Evolutionary conservation across 2,797 vertebrate genomes (phyloP), one percentile per base, ranked within the genome.

Genomic region (Tapirus indicus): DNA sequence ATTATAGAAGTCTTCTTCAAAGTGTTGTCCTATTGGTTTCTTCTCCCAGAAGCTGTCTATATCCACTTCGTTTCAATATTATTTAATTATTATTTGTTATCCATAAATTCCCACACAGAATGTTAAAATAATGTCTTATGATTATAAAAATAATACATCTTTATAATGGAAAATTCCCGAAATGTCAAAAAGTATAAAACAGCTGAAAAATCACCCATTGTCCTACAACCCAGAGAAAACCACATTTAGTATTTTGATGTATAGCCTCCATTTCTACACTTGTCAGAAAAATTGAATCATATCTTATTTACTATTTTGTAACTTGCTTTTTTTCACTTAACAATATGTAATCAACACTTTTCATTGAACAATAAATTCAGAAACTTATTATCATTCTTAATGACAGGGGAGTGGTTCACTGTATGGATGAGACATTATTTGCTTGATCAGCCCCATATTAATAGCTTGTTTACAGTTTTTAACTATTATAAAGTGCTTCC

Each of bases 101-200:
- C n/a, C 88, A 77, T 89, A 88, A 86, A 77, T 72, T 84, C 9
- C 7, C 38, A 85, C n/a, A 68, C n/a, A 38, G 13, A 92, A 41
- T 85, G 56, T 60, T 92, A 56, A 89, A 85, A 38, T 78, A 60
- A n/a, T 80, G 25, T 88, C 66, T 96, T 49, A 32, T 69, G 58
- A 88, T 68, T 91, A 41, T 62, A 91, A 84, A 88, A 88, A 85
- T 69, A 88, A 68, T 94, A 5, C 23, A 54, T 54, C 25, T 79
- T 94, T 84, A 90, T 95, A 75, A 62, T 90, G 44, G 21, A 87
- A 89, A 85, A 71, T 52, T 89, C 83, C 38, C 7, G 72, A 35
- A 71, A 16, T 87, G 11, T 86, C n/a, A 68, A 89, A 95, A 95
- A 54, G 16, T 60, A 32, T 52, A 27, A 74, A 86, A 52, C 49